Base-by-base conservation (phyloP, 1,140 invertebrate genomes). In the Cherax destructor region DNA sequence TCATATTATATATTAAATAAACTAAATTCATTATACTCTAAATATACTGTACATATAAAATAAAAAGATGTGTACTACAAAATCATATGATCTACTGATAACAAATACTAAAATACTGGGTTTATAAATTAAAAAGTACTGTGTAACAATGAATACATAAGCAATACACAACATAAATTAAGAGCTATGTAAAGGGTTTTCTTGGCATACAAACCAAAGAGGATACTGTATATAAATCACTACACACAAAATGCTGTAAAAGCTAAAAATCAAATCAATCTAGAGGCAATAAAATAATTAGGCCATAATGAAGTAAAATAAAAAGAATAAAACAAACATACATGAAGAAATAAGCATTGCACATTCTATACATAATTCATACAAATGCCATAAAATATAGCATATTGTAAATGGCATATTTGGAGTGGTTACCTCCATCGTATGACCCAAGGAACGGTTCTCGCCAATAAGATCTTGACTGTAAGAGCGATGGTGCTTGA, bases 331-430 rank as follows among this genome's bases (percentile, higher is more conserved):
- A 16, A 21, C 24, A 49, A 50, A 21, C 11, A 81, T 69, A 81
- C 9, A 81, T 47, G 16, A 49, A 81, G 18, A n/a, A 16, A 78
- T 16, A 24, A 88, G 77, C 56, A 78, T 4, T 74, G 59, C 47
- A 84, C 4, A 50, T 69, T 74, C 9, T 10, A n/a, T 77, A n/a
- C 52, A 10, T 59, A 59, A 10, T 6, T 6, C 21, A 21, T 65
- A 21, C 11, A 65, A 65, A 52, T 56, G 94, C 95, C 93, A 86
- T 92, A 94, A 79, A 88, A 78, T 92, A 83, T 92, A 18, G 80
- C 65, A 56, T 76, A 81, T 56, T 92, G 92, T 77, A 74, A 24
- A n/a, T 1, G 30, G 52, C 56, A 83, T 49, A 69, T 52, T 49
- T 50, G 56, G n/a, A 74, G 13, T 18, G 47, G 21, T 92, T 80